Conservation (phyloP, 1,140 invertebrate genomes). For the Alviniconcha marisindica region DNA sequence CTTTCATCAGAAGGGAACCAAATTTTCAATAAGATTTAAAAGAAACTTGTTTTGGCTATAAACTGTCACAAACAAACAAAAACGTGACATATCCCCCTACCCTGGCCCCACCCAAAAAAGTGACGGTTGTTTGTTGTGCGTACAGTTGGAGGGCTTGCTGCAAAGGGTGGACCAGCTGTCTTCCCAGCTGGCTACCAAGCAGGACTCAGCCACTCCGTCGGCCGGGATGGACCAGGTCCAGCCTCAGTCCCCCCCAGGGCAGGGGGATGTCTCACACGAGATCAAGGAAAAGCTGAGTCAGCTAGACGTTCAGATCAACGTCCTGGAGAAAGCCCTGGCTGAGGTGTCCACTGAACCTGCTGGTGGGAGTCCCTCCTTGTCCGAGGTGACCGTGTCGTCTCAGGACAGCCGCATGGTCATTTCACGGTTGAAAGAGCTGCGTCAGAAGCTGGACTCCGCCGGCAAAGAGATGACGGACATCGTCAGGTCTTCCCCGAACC, state of each 20-base stretch:
- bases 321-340: constrained; percentile 57
- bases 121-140: too few species aligned
- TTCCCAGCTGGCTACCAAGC: constrained; percentile 47
- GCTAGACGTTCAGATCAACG: constrained; percentile 59
- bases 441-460: constrained; percentile 57
- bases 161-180: constrained; percentile 57
- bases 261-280: constrained; percentile 43
- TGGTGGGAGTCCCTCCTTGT: constrained; percentile 17
- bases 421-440: constrained; percentile 62
- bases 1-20: too few species aligned
- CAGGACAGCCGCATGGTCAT: constrained; percentile 48
- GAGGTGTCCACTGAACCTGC: background rate
- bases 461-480: constrained; percentile 60
- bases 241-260: background rate
- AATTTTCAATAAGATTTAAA: too few species aligned
- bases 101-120: too few species aligned
- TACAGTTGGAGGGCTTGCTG: constrained; percentile 45
- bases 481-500: constrained; percentile 48
- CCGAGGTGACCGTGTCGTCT: background rate
- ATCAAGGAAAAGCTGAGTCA: constrained; percentile 61
- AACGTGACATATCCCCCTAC: too few species aligned
- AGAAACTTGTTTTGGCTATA: too few species aligned
- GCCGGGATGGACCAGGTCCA: background rate
- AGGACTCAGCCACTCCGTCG: constrained; percentile 24
- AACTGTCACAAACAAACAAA: too few species aligned